These are phyloP conservation scores for Drosophila cardini DNA, from an alignment of 1,140 invertebrate genomes.

Conservation along the genomic window DNA sequence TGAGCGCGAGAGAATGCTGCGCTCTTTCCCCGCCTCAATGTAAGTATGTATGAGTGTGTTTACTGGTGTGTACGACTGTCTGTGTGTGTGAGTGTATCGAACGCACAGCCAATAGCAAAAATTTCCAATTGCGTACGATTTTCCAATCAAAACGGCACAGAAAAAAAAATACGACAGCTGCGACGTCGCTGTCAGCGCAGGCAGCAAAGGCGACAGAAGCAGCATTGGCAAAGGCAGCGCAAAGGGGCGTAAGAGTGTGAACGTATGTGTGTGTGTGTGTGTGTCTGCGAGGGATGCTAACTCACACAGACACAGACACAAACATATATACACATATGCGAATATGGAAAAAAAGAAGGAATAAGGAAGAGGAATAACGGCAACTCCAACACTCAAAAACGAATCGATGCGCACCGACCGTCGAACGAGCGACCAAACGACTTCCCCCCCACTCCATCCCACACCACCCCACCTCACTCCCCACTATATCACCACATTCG, in stretches of 20 bases:
- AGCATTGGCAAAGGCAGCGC: slow-evolving; percentile 12
- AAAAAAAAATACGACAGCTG: slow-evolving; percentile 49
- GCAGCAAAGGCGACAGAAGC: slow-evolving; percentile 10
- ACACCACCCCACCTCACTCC: background rate
- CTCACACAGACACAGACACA: slow-evolving; percentile 20
- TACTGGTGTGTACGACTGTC: background rate
- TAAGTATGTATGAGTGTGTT: slow-evolving; percentile 4
- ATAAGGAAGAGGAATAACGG: slow-evolving; percentile 24
- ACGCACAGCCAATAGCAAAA: slow-evolving; percentile 79
- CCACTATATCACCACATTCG: slow-evolving; percentile 10
- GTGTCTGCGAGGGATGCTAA: slow-evolving; percentile 37
- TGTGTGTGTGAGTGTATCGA: slow-evolving; percentile 62
- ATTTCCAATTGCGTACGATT: slow-evolving; percentile 82
- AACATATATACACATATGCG: slow-evolving; percentile 36
- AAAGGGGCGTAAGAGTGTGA: slow-evolving; percentile 54
- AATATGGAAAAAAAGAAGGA: slow-evolving; percentile 43
- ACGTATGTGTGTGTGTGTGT: slow-evolving; percentile 27
- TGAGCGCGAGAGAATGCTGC: slow-evolving; percentile 47
- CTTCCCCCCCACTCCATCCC: background rate
- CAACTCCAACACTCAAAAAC: slow-evolving; percentile 58
- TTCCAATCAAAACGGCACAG: slow-evolving; percentile 80
- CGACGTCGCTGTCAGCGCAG: slow-evolving; percentile 15
- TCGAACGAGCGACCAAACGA: slow-evolving; percentile 42
- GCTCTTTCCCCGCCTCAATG: slow-evolving; percentile 29
- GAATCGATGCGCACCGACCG: slow-evolving; percentile 60